Conservation (phyloP, 1,140 invertebrate genomes). For the Mylabris phalerata region DNA sequence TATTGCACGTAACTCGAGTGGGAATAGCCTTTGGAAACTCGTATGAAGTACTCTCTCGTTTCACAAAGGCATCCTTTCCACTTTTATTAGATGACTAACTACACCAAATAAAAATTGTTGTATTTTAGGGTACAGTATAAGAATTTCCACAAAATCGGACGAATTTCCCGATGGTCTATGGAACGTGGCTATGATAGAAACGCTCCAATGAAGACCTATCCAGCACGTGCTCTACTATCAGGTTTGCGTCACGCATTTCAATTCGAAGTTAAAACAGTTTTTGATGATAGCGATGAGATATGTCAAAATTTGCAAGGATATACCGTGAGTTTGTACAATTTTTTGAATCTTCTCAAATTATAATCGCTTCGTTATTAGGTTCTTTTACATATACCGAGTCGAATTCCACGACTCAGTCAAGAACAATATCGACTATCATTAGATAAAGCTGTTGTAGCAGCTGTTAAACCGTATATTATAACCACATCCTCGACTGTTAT, state of each 20-base stretch:
- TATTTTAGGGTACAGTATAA: conserved; percentile 13
- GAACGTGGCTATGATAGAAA: conserved; percentile 41
- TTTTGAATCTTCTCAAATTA: conserved; percentile 34
- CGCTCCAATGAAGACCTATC: conserved; percentile 43
- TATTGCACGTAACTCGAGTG: too few relatives aligned
- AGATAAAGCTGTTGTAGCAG: conserved; percentile 4
- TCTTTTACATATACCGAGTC: conserved; percentile 3
- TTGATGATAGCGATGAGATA: conserved; percentile 44
- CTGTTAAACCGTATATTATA: conserved; percentile 12
- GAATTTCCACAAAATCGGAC: conserved; percentile 9
- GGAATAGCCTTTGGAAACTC: too few relatives aligned
- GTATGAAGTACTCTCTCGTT: too few relatives aligned
- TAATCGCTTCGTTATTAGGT: conserved; percentile 4
- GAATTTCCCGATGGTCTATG: conserved; percentile 39
- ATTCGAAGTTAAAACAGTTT: conserved; percentile 39
- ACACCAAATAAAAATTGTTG: too few relatives aligned
- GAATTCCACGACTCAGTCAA: conserved; percentile 1
- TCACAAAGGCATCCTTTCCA: too few relatives aligned
- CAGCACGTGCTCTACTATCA: conserved; percentile 42
- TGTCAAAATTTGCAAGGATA: conserved; percentile 48
- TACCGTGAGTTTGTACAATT: conserved; percentile 49
- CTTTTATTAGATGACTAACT: too few relatives aligned
- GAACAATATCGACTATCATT: conserved; percentile 9
- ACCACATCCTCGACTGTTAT: conserved; percentile 15
- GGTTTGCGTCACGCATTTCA: conserved; percentile 43